Percentiles rank a stretch among this genome's conserved stretches.
Evolutionary conservation across 2,888 invertebrate species (phyloP).

Genomic region (Tuberolachnus salignus): DNA sequence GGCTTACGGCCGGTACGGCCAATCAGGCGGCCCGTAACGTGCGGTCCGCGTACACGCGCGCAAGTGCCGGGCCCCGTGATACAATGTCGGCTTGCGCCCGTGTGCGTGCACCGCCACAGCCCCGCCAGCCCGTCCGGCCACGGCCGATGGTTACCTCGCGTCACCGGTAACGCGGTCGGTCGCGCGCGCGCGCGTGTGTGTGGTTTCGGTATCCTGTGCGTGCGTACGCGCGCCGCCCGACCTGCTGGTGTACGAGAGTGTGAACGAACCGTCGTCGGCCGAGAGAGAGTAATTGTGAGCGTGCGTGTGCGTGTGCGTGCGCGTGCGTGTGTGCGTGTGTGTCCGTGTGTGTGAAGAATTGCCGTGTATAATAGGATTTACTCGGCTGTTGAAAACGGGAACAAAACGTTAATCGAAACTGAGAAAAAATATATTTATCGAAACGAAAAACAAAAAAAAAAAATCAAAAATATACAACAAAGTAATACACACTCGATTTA

Average conservation of each 20-base stretch:
- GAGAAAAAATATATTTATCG: background rate
- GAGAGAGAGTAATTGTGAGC: no score
- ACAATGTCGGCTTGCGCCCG: constrained; percentile 36
- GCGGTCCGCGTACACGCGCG: background rate
- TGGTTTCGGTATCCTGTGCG: background rate
- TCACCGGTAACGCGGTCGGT: background rate
- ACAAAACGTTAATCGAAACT: background rate
- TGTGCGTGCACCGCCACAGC: background rate
- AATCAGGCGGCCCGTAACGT: constrained; percentile 19
- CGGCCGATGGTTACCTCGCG: background rate
- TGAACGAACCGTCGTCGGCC: background rate
- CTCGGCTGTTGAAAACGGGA: constrained; percentile 13
- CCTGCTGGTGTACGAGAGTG: constrained; percentile 9
- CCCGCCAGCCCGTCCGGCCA: no score
- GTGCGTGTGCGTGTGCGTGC: background rate
- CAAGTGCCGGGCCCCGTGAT: constrained; percentile 35
- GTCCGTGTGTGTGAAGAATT: background rate
- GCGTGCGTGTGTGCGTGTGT: constrained; percentile 1
- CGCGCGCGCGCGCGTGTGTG: no score
- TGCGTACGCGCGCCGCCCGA: background rate
- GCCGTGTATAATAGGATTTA: constrained; percentile 15
- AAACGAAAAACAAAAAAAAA: background rate
- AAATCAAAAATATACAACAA: constrained; percentile 6
- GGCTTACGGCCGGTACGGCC: background rate
- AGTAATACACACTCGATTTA: no score